These are phyloP conservation scores for Lacerta agilis DNA, from an alignment of 2,797 vertebrate species.

Conservation along the genomic window DNA sequence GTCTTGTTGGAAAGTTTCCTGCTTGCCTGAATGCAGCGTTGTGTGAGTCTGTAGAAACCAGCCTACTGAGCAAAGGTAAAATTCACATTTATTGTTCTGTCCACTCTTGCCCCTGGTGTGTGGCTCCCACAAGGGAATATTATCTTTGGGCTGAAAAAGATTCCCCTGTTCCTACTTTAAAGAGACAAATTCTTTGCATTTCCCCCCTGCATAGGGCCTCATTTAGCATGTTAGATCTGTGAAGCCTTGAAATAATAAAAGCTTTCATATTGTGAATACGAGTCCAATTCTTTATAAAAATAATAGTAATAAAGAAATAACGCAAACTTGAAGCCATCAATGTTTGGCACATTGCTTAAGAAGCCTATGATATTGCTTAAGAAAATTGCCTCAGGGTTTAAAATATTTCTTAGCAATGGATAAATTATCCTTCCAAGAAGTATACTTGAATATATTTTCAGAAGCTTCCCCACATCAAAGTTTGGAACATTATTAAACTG, in stretches of 20 bases:
- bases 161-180: too few species aligned
- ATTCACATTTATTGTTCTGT: too few species aligned
- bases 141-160: too few species aligned
- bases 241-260: background rate
- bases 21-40: too few species aligned
- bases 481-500: background rate
- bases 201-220: background rate
- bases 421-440: background rate
- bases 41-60: too few species aligned
- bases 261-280: background rate
- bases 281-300: too few species aligned
- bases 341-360: constrained; percentile 2
- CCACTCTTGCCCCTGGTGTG: too few species aligned
- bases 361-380: background rate
- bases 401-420: background rate
- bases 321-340: background rate
- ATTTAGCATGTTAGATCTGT: background rate
- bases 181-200: background rate
- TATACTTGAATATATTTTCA: constrained; percentile 30
- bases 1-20: too few species aligned
- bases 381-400: background rate
- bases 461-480: background rate
- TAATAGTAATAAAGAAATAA: background rate
- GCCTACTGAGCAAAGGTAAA: too few species aligned
- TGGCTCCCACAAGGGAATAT: too few species aligned